phyloP scores from a whole-genome alignment of 2,888 invertebrate species.

The Cremastinae sp. region DNA sequence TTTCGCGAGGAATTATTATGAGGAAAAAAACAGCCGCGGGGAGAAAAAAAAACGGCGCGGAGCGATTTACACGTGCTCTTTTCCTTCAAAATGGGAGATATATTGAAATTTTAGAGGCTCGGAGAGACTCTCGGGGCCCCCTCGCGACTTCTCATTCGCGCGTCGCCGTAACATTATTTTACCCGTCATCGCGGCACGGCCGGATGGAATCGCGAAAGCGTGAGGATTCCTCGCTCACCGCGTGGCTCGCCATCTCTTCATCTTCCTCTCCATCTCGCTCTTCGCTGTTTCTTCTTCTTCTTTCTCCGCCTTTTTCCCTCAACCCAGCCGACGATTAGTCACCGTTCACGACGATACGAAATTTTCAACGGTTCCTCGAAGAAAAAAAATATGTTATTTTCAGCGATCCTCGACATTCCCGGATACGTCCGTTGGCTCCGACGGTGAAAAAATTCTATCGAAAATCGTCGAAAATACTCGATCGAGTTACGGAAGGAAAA shows the following conservation, averaged over 20 bases:
- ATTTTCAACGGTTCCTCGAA: slow-evolving; percentile 4
- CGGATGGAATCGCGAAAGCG: slow-evolving; percentile 47
- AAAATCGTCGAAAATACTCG: not conserved
- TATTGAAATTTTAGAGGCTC: slow-evolving; percentile 33
- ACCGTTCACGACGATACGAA: slow-evolving; percentile 47
- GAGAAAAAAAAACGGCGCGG: slow-evolving; percentile 21
- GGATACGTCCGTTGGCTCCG: too few species aligned
- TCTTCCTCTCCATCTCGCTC: too few species aligned
- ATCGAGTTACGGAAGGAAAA: not conserved
- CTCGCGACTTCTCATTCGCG: slow-evolving; percentile 49
- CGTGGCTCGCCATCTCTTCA: not conserved
- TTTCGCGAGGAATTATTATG: too few species aligned
- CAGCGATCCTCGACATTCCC: too few species aligned
- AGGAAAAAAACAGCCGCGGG: not conserved
- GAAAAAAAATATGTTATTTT: not conserved
- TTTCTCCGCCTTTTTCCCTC: slow-evolving; percentile 9
- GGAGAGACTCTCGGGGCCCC: slow-evolving; percentile 26
- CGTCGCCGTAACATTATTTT: slow-evolving; percentile 48
- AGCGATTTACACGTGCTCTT: slow-evolving; percentile 28
- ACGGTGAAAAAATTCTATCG: too few species aligned
- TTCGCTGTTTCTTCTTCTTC: not conserved
- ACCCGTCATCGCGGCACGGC: slow-evolving; percentile 5
- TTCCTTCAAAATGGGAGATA: slow-evolving; percentile 30
- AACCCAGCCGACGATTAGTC: slow-evolving; percentile 68
- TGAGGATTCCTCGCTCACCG: slow-evolving; percentile 57